Evolutionary conservation across 2,888 invertebrate genomes (phyloP).

Genomic region (Atrina japonica): DNA sequence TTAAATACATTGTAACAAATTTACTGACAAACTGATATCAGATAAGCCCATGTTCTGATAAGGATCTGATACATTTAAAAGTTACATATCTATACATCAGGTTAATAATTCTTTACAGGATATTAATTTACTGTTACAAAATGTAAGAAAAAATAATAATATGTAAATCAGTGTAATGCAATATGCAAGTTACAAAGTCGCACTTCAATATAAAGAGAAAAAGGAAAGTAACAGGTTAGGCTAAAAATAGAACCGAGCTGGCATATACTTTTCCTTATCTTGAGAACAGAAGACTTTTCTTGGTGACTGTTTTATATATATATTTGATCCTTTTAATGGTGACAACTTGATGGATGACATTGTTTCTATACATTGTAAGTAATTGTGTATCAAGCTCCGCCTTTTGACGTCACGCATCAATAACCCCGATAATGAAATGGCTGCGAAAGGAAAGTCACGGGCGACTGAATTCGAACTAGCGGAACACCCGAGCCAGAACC

Average conservation of each 20-base stretch:
- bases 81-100: no score
- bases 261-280: slow-evolving; percentile 15
- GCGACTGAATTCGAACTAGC: slow-evolving; percentile 40
- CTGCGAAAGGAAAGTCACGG: slow-evolving; percentile 45
- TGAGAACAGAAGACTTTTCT: slow-evolving; percentile 19
- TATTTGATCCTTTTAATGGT: slow-evolving; percentile 24
- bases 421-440: slow-evolving; percentile 57
- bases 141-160: no score
- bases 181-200: no score
- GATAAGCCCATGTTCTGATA: no score
- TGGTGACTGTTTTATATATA: slow-evolving; percentile 20
- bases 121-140: no score
- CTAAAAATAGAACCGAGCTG: slow-evolving; percentile 11
- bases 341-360: slow-evolving; percentile 32
- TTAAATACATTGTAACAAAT: no score
- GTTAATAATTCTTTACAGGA: no score
- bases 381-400: slow-evolving; percentile 31
- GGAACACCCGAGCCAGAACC: slow-evolving; percentile 42
- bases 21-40: no score
- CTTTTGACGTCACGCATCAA: slow-evolving; percentile 51
- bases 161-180: no score
- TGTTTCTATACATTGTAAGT: slow-evolving; percentile 30
- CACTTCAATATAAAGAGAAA: no score
- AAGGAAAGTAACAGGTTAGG: no score
- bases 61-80: no score